These are phyloP conservation scores for Amblyopsis rosae DNA, from an alignment of 2,113 vertebrate species.

Conservation along the genomic window DNA sequence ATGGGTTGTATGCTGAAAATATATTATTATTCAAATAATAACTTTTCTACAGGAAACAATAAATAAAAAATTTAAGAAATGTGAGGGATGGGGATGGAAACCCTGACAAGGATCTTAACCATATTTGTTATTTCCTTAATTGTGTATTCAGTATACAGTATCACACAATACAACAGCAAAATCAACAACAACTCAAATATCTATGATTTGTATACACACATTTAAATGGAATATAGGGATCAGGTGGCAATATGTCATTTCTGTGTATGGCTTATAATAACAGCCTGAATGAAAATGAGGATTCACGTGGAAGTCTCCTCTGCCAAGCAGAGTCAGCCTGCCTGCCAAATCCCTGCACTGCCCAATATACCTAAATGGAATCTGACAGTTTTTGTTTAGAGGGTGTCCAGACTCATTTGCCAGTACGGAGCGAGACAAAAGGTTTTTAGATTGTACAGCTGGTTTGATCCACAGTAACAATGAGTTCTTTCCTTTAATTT, in stretches of 20 bases:
- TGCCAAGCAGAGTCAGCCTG: conserved; percentile 22
- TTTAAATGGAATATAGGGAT: conserved; percentile 40
- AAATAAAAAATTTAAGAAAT: too few relatives aligned
- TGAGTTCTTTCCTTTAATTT: conserved; percentile 65
- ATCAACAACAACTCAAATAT: conserved; percentile 34
- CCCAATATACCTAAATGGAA: conserved; percentile 67
- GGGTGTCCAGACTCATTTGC: conserved; percentile 77
- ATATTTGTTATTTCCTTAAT: conserved; percentile 14
- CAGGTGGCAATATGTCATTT: conserved; percentile 42
- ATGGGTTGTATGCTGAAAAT: too few relatives aligned
- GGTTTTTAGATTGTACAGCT: conserved; percentile 71
- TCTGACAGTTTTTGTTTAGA: conserved; percentile 79
- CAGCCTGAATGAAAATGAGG: conserved; percentile 58
- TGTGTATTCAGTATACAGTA: not conserved
- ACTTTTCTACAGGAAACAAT: too few relatives aligned
- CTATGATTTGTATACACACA: conserved; percentile 49
- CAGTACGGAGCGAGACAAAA: conserved; percentile 61
- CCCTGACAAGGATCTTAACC: conserved; percentile 17
- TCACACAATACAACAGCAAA: not conserved
- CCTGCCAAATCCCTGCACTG: conserved; percentile 66
- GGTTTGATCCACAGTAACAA: conserved; percentile 57
- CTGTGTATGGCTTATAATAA: conserved; percentile 50
- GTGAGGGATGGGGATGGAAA: not conserved
- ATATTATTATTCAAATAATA: too few relatives aligned
- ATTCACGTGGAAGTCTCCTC: conserved; percentile 61